These are phyloP conservation scores for Yoshiicerus persimilis DNA, from an alignment of 1,140 invertebrate genomes.

Conservation along the genomic window DNA sequence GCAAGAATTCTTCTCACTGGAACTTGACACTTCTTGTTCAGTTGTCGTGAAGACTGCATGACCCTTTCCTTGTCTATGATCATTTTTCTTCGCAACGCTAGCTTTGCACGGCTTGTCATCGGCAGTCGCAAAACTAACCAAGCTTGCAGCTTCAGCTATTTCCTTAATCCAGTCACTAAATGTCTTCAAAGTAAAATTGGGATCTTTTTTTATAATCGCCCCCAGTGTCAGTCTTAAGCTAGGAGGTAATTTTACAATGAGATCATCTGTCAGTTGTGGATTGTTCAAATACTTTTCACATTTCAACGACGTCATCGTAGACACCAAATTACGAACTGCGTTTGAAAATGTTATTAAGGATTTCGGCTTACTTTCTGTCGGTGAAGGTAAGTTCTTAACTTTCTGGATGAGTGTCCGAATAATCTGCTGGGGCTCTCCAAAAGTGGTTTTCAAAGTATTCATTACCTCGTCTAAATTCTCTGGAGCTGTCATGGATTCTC, in stretches of 20 bases:
- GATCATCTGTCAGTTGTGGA: neutral
- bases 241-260: neutral
- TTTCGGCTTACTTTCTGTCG: no score
- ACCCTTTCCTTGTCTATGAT: neutral
- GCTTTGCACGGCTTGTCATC: neutral
- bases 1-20: neutral
- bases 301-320: neutral
- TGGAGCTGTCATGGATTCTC: no score
- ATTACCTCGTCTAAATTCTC: no score
- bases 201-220: neutral
- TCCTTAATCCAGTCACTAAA: neutral
- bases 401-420: no score
- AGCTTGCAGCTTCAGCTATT: neutral
- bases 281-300: neutral
- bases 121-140: neutral
- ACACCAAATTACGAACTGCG: no score
- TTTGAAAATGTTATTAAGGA: no score
- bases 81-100: neutral
- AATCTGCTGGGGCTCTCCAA: no score
- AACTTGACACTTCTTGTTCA: neutral
- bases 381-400: no score
- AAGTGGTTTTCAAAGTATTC: no score
- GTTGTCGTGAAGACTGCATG: neutral
- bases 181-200: neutral
- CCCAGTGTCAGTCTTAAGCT: neutral